Percentiles rank a stretch among this genome's conserved stretches.
Conservation (phyloP, 1,140 invertebrate species). For the Neuroterus valhalla region DNA sequence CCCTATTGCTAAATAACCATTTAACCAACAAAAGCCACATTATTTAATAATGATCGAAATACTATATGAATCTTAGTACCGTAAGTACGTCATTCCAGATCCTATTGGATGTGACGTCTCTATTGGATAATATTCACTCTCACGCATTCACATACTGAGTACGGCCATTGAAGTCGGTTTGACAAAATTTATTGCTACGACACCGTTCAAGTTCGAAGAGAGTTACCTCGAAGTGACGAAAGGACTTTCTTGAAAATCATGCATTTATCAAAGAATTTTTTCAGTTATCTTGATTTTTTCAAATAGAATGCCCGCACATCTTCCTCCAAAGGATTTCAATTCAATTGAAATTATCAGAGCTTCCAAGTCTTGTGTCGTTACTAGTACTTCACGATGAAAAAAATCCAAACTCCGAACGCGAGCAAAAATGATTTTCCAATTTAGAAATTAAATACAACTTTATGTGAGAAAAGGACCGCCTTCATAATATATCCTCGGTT, state of each 20-base stretch:
- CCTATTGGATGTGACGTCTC: slow-evolving; percentile 17
- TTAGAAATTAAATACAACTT: too few species aligned
- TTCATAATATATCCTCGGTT: too few species aligned
- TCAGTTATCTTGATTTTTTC: not conserved
- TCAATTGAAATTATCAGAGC: slow-evolving; percentile 18
- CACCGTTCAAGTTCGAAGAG: slow-evolving; percentile 2
- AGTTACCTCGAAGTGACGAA: slow-evolving; percentile 14
- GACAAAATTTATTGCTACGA: slow-evolving; percentile 5
- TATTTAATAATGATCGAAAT: slow-evolving; percentile 45
- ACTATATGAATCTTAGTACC: slow-evolving; percentile 45
- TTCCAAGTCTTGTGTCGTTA: slow-evolving; percentile 14
- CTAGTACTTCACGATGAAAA: not conserved
- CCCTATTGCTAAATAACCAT: slow-evolving; percentile 36
- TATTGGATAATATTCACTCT: slow-evolving; percentile 23
- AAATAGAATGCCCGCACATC: not conserved
- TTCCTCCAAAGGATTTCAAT: slow-evolving; percentile 13
- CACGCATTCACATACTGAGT: not conserved
- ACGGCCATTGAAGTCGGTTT: slow-evolving; percentile 22
- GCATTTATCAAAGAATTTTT: not conserved
- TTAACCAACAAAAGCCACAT: slow-evolving; percentile 39
- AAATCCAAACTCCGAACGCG: slow-evolving; percentile 1
- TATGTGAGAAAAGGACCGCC: too few species aligned
- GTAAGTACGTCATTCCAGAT: slow-evolving; percentile 41
- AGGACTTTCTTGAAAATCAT: not conserved
- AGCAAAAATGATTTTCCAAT: not conserved